Evolutionary conservation across 2,888 invertebrate genomes (phyloP).

Genomic region (Cordilura impudica): DNA sequence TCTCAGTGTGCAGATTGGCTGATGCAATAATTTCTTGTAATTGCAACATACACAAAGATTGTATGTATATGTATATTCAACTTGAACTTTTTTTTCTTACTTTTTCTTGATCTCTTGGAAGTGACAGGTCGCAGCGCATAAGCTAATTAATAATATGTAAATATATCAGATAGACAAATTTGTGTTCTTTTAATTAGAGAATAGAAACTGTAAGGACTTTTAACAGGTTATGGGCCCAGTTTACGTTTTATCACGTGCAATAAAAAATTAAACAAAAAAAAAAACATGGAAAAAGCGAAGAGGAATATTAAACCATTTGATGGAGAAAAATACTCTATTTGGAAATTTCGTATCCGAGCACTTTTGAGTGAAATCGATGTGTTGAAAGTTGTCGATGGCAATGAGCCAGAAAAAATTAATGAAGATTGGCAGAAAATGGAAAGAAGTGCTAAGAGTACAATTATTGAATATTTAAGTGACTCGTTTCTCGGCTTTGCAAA

Average conservation of each 20-base stretch:
- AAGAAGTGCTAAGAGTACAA: slow-evolving; percentile 46
- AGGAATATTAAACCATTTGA: slow-evolving; percentile 48
- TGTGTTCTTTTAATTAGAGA: no score
- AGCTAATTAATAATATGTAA: no score
- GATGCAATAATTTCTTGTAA: no score
- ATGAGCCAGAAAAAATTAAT: slow-evolving; percentile 6
- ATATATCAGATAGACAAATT: no score
- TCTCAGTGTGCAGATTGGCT: no score
- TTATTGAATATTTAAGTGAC: slow-evolving; percentile 56
- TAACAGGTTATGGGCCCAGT: no score
- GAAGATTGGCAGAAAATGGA: slow-evolving; percentile 43
- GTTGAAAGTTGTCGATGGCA: slow-evolving; percentile 29
- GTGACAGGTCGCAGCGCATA: no score
- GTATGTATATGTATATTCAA: no score
- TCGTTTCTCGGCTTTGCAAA: slow-evolving; percentile 56
- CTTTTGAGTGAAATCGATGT: slow-evolving; percentile 41
- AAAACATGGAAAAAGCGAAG: slow-evolving; percentile 31
- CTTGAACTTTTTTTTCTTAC: no score
- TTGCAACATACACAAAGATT: no score
- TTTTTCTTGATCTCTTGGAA: no score
- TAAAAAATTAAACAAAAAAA: neutral
- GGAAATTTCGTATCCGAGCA: slow-evolving; percentile 52
- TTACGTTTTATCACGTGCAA: neutral
- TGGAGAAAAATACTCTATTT: slow-evolving; percentile 42
- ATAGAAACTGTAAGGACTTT: no score